These are phyloP conservation scores for Tursiops truncatus DNA, from an alignment of 2,113 vertebrate species.

Conservation along the genomic window DNA sequence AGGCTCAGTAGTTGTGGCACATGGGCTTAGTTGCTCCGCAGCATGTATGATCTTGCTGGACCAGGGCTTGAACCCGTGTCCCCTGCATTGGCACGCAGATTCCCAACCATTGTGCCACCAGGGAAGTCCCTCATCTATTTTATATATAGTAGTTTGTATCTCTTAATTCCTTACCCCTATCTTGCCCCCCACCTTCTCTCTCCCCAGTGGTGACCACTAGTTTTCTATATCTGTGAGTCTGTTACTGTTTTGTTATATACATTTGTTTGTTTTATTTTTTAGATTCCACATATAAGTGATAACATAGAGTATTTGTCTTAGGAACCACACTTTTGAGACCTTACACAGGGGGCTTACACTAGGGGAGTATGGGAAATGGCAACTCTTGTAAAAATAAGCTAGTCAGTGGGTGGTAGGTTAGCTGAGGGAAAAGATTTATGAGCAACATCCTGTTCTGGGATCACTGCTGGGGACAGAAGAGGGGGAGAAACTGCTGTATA, in stretches of 20 bases:
- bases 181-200: neutral
- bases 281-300: neutral
- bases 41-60: too few species aligned
- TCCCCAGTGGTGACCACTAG: neutral
- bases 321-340: slow-evolving; percentile 12
- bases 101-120: too few species aligned
- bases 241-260: neutral
- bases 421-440: slow-evolving; percentile 62
- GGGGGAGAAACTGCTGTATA: slow-evolving; percentile 13
- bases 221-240: neutral
- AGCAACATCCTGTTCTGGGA: slow-evolving; percentile 68
- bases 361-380: slow-evolving; percentile 47
- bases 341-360: neutral
- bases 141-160: neutral
- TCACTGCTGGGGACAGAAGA: slow-evolving; percentile 24
- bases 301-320: neutral
- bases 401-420: slow-evolving; percentile 59
- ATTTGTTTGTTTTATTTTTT: neutral
- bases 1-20: too few species aligned
- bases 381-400: slow-evolving; percentile 64
- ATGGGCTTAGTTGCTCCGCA: too few species aligned
- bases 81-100: too few species aligned
- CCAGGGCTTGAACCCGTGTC: too few species aligned
- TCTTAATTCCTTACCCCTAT: neutral
- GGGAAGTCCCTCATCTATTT: neutral